Conservation (phyloP, 2,888 invertebrate genomes). For the Dryococelus australis region DNA sequence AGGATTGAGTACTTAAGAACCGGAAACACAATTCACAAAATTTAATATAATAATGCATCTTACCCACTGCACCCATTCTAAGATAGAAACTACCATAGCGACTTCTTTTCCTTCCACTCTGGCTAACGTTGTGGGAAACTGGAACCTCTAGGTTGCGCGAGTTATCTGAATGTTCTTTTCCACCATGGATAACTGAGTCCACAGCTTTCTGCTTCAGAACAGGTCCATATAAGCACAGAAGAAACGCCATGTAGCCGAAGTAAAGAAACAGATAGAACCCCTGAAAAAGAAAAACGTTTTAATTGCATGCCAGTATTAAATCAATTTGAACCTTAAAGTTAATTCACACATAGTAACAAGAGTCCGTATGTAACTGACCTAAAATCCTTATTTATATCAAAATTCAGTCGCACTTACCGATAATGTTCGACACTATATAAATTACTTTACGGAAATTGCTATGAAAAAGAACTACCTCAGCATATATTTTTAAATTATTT, state of each 20-base stretch:
- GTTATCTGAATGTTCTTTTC: not conserved
- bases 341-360: too few relatives aligned
- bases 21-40: too few relatives aligned
- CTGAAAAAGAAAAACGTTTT: conserved; percentile 48
- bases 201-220: conserved; percentile 71
- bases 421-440: too few relatives aligned
- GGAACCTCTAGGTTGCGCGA: not conserved
- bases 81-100: conserved; percentile 70
- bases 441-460: too few relatives aligned
- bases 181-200: conserved; percentile 62
- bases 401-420: too few relatives aligned
- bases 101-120: conserved; percentile 47
- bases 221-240: conserved; percentile 59
- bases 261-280: conserved; percentile 59
- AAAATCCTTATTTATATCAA: too few relatives aligned
- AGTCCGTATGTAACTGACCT: too few relatives aligned
- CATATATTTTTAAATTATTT: too few relatives aligned
- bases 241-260: conserved; percentile 57
- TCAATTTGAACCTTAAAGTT: too few relatives aligned
- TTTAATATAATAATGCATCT: conserved; percentile 35
- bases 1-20: too few relatives aligned
- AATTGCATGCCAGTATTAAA: not conserved
- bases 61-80: conserved; percentile 68
- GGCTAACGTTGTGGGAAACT: not conserved
- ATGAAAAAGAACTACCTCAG: too few relatives aligned